These are phyloP conservation scores for Lepidotrigona ventralis DNA, from an alignment of 1,140 invertebrate species.

Conservation along the genomic window DNA sequence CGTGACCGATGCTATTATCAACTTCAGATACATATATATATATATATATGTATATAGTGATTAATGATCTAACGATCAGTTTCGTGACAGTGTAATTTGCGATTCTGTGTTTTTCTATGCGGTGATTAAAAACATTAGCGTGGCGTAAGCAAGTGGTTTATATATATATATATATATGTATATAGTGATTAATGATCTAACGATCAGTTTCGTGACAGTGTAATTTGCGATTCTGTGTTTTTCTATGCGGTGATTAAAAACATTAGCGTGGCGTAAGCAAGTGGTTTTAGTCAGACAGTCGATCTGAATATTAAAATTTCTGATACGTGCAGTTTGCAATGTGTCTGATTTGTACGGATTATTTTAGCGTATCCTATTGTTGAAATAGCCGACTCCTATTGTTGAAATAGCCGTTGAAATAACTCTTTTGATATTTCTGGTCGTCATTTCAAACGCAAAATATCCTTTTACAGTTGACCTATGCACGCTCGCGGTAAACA, in stretches of 20 bases:
- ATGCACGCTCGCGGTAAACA: too few species aligned
- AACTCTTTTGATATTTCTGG: background rate
- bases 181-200: background rate
- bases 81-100: background rate
- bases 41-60: background rate
- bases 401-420: background rate
- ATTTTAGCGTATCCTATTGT: background rate
- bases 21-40: background rate
- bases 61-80: background rate
- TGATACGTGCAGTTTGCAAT: background rate
- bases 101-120: background rate
- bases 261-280: background rate
- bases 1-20: background rate
- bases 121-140: background rate
- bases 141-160: background rate
- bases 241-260: background rate
- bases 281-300: background rate
- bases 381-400: background rate
- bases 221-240: too few species aligned
- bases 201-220: background rate
- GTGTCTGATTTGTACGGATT: background rate
- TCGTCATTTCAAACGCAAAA: too few species aligned
- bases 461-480: too few species aligned
- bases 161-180: too few species aligned
- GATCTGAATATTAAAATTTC: too few species aligned